phyloP scores from a whole-genome alignment of 2,797 vertebrate species.

The Vireo griseus region DNA sequence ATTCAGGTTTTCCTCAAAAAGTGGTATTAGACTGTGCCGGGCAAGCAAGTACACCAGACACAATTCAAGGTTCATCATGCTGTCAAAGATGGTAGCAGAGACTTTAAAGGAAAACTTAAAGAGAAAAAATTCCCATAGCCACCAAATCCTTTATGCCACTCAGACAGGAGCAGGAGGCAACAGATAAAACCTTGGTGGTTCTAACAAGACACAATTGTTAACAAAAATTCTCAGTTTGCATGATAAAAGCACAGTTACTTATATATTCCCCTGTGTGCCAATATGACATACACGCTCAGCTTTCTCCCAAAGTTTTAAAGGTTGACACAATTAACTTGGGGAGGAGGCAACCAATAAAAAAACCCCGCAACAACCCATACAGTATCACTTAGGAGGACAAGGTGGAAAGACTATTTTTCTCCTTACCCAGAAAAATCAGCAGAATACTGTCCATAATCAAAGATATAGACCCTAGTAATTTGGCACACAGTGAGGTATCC shows the following conservation, averaged over 20 bases:
- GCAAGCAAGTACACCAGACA: background rate
- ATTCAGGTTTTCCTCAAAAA: background rate
- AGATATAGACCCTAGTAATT: conserved; percentile 96
- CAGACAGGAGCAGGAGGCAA: background rate
- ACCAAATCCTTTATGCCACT: background rate
- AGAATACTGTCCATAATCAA: conserved; percentile 98
- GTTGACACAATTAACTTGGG: background rate
- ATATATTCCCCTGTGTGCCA: background rate
- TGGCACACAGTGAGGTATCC: conserved; percentile 97
- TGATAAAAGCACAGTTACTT: background rate
- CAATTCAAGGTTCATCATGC: background rate
- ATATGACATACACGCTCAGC: accelerated
- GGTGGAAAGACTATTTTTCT: background rate
- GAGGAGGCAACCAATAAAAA: background rate
- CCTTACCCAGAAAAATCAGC: conserved; percentile 98
- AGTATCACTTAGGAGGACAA: background rate
- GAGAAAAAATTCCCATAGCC: background rate
- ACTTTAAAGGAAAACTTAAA: background rate
- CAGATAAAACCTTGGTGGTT: background rate
- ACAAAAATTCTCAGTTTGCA: background rate
- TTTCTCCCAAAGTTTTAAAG: background rate
- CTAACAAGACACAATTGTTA: background rate
- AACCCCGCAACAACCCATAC: background rate
- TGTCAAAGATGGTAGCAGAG: background rate
- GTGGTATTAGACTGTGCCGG: background rate